Evolutionary conservation across 2,797 vertebrate species (phyloP), one percentile per base, ranked within the genome.

Genomic region (Halcyon leucocephala): DNA sequence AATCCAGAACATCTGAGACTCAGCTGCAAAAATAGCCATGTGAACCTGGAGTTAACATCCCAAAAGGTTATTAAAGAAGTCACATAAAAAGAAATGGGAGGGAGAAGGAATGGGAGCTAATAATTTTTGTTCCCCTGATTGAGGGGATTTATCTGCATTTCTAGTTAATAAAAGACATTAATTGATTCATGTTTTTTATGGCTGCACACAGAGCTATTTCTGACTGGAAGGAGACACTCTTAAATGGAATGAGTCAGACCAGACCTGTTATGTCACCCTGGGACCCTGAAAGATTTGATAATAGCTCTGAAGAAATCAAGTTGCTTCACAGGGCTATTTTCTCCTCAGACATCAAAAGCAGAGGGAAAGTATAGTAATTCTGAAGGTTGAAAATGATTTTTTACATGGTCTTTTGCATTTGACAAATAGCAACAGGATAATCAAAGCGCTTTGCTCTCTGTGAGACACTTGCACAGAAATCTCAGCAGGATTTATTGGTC

Each of bases 91-190:
- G 61, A 89, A 24, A 0, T 0, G 31, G 64, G 69, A 93, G 57
- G 41, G 35, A 70, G 77, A 60, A 60, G 76, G 74, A 77, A 49
- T 0, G 0, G 66, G 61, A 94, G 70, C 7, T 55, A 24, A 61
- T 17, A 57, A 91, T 94, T 93, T 93, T 72, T 1, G 3, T 71
- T 82, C 48, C 31, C 49, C 48, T 57, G 44, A 65, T 2, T 72
- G 83, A 93, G 69, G 58, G 78, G 74, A 89, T 89, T 94, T 87
- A 94, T 89, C 91, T 96, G 87, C 82, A 77, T 95, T 96, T 89
- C 93, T 90, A 58, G 92, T 91, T 95, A 96, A 95, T 89, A 96
- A 91, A 94, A 89, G 78, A 79, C 89, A 95, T 92, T 93, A 96
- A 97, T 94, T 95, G 95, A 96, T 92, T 87, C 82, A 69, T 10